Evolutionary conservation across 2,888 invertebrate genomes (phyloP).

Genomic region (Pinctada fucata): DNA sequence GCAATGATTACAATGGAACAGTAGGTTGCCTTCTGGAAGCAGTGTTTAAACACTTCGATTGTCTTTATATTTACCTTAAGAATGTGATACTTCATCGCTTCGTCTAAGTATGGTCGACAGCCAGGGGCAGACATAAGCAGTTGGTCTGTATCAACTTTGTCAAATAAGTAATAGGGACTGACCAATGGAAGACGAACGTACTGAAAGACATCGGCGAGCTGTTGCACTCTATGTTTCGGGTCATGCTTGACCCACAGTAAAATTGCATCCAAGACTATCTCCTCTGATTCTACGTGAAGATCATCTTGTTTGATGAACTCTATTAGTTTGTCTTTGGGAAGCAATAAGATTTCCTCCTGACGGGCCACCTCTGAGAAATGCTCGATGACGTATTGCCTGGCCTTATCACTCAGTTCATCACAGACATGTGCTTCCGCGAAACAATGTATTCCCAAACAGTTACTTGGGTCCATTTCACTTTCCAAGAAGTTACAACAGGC

Average conservation of each 20-base stretch:
- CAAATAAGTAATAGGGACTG: slow-evolving; percentile 78
- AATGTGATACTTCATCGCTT: slow-evolving; percentile 77
- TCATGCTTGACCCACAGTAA: slow-evolving; percentile 76
- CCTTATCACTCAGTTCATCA: slow-evolving; percentile 75
- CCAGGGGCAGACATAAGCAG: slow-evolving; percentile 73
- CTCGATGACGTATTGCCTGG: slow-evolving; percentile 75
- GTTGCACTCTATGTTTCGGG: slow-evolving; percentile 53
- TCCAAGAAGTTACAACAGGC: slow-evolving; percentile 78
- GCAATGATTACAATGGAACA: too few relatives aligned
- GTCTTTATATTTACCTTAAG: slow-evolving; percentile 24
- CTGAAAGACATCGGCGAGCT: slow-evolving; percentile 72
- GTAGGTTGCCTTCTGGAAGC: too few relatives aligned
- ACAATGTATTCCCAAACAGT: slow-evolving; percentile 78
- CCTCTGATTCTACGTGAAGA: slow-evolving; percentile 77
- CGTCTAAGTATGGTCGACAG: slow-evolving; percentile 76
- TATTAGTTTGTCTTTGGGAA: slow-evolving; percentile 75
- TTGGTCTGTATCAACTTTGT: slow-evolving; percentile 74
- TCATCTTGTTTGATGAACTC: slow-evolving; percentile 77
- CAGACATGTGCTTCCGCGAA: slow-evolving; percentile 79
- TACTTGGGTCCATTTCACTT: slow-evolving; percentile 77
- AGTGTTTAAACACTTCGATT: too few relatives aligned
- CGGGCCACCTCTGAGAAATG: slow-evolving; percentile 53
- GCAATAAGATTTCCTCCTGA: slow-evolving; percentile 70
- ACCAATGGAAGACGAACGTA: slow-evolving; percentile 77
- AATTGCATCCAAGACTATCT: slow-evolving; percentile 78